A percentile compares a stretch with the other conserved stretches of the same genome.
phyloP scores from a whole-genome alignment of 1,140 invertebrate genomes.

The Brachionus plicatilis region DNA sequence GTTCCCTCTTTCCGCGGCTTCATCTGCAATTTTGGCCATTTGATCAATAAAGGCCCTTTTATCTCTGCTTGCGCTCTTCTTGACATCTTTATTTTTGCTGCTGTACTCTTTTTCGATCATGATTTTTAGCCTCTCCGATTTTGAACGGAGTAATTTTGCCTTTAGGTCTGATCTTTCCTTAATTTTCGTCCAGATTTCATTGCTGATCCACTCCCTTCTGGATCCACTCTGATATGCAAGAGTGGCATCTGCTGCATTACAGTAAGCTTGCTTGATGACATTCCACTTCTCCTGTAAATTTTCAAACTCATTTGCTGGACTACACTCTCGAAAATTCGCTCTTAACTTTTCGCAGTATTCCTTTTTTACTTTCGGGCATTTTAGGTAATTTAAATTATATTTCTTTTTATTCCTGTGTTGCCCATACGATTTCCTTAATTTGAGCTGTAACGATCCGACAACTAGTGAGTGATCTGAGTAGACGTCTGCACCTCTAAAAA shows the following conservation, averaged over 20 bases:
- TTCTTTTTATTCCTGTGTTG: not conserved
- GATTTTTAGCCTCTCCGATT: too few relatives aligned
- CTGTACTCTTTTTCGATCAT: too few relatives aligned
- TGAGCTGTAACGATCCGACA: not conserved
- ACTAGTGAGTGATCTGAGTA: slow-evolving; percentile 43
- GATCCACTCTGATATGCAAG: not conserved
- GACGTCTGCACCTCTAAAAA: slow-evolving; percentile 43
- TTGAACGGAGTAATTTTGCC: too few relatives aligned
- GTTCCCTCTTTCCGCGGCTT: too few relatives aligned
- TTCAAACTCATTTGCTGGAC: not conserved
- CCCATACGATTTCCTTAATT: not conserved
- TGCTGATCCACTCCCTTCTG: not conserved
- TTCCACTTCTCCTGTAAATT: not conserved
- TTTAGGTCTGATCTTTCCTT: not conserved
- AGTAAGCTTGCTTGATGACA: not conserved
- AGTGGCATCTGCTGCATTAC: not conserved
- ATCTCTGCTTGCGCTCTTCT: too few relatives aligned
- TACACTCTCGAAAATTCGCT: not conserved
- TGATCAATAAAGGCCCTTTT: too few relatives aligned
- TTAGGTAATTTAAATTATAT: not conserved
- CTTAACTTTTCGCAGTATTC: not conserved
- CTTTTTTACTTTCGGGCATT: not conserved
- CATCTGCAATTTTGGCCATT: too few relatives aligned
- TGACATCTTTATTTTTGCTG: too few relatives aligned
- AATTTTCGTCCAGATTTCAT: not conserved